phyloP scores from a whole-genome alignment of 2,113 vertebrate species.

The Haemorhous mexicanus region DNA sequence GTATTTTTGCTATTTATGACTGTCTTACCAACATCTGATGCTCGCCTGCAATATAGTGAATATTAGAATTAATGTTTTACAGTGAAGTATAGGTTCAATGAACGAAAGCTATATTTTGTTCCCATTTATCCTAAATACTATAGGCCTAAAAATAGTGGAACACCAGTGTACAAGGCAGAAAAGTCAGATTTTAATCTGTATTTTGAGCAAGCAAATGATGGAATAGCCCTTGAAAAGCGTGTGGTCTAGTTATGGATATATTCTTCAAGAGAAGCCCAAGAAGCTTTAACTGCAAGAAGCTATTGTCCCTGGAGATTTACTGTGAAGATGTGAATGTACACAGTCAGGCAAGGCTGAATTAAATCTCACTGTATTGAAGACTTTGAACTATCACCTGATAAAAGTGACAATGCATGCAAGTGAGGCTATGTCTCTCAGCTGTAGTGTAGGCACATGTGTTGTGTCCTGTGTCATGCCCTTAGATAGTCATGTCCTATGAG shows the following conservation, averaged over 20 bases:
- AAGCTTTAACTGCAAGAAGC: background rate
- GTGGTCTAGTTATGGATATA: accelerated
- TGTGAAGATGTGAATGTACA: background rate
- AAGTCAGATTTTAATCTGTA: background rate
- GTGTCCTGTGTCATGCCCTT: background rate
- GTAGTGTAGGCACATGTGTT: background rate
- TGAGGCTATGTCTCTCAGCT: background rate
- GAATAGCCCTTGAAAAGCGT: background rate
- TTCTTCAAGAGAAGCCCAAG: background rate
- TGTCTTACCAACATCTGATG: background rate
- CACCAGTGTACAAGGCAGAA: background rate
- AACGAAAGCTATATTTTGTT: background rate
- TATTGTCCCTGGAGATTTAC: background rate
- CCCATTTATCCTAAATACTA: background rate
- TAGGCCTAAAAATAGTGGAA: background rate
- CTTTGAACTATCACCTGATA: accelerated
- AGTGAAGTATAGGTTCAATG: background rate
- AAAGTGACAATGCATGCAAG: background rate
- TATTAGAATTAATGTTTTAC: background rate
- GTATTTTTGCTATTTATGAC: background rate
- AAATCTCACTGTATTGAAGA: background rate
- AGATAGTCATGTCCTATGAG: background rate
- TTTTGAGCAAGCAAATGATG: background rate
- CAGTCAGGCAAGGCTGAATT: background rate
- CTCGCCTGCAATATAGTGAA: background rate